phyloP scores from a whole-genome alignment of 2,888 invertebrate genomes.

The Exocentrus adspersus region DNA sequence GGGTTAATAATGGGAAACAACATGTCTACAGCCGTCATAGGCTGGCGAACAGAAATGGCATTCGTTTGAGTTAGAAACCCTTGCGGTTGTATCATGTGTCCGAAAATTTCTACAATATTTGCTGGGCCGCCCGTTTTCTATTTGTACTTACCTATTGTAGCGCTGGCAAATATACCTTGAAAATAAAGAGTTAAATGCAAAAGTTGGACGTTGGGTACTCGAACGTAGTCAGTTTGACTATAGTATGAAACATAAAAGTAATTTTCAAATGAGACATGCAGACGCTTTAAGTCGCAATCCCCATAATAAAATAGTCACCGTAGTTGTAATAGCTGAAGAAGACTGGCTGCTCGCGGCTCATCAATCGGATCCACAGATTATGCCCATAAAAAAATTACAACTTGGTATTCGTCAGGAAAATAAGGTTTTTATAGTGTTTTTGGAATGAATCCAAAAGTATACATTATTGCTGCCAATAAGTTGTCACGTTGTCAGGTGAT shows the following conservation, averaged over 20 bases:
- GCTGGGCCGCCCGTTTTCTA: constrained; percentile 23
- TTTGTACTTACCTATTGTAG: constrained; percentile 38
- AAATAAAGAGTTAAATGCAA: constrained; percentile 28
- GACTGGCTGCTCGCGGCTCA: constrained; percentile 34
- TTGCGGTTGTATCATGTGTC: constrained; percentile 30
- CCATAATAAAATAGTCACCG: background rate
- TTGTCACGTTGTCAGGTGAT: too few relatives aligned
- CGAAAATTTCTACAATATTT: constrained; percentile 29
- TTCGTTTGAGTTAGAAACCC: constrained; percentile 37
- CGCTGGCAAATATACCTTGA: constrained; percentile 27
- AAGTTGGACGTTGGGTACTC: constrained; percentile 30
- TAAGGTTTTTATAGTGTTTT: too few relatives aligned
- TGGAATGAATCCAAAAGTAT: too few relatives aligned
- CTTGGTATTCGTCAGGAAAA: background rate
- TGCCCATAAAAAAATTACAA: background rate
- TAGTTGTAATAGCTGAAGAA: constrained; percentile 16
- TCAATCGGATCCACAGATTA: constrained; percentile 20
- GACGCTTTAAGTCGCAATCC: constrained; percentile 31
- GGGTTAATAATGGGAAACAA: constrained; percentile 28
- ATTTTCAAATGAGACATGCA: constrained; percentile 25
- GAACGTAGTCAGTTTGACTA: constrained; percentile 20
- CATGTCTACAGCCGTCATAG: constrained; percentile 46
- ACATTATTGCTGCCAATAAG: too few relatives aligned
- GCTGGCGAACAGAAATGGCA: constrained; percentile 38
- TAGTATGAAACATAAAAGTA: constrained; percentile 6